These are phyloP conservation scores for Ruditapes philippinarum DNA, from an alignment of 1,140 invertebrate species.

Conservation along the genomic window DNA sequence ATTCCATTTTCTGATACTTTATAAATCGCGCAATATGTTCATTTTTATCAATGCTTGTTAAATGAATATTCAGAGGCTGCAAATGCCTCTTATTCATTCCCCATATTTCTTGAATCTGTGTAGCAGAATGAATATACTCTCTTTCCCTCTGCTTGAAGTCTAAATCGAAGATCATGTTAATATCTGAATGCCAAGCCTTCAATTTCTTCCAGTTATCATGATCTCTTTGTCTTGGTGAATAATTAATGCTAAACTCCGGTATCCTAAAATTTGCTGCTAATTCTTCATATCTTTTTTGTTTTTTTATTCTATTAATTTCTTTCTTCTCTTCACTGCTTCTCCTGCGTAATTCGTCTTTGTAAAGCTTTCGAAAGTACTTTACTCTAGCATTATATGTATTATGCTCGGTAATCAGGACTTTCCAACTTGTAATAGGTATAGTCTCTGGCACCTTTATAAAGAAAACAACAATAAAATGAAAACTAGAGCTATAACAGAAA, in stretches of 20 bases:
- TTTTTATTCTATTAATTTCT: neutral
- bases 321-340: neutral
- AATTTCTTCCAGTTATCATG: neutral
- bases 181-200: neutral
- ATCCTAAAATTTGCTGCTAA: no score
- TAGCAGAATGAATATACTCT: neutral
- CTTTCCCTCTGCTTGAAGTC: neutral
- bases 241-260: neutral
- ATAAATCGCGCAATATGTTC: neutral
- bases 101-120: neutral
- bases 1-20: neutral
- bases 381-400: neutral
- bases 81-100: neutral
- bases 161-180: neutral
- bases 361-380: neutral
- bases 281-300: no score
- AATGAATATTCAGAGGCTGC: slow-evolving; percentile 5
- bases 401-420: neutral
- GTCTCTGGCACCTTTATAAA: neutral
- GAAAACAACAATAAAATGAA: no score
- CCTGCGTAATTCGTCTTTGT: neutral
- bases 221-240: neutral
- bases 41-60: neutral
- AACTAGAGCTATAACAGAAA: no score
- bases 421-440: neutral